Evolutionary conservation across 1,140 invertebrate genomes (phyloP), one percentile per base, ranked within the genome.

Genomic region (Pseudomyrmex pallidus): DNA sequence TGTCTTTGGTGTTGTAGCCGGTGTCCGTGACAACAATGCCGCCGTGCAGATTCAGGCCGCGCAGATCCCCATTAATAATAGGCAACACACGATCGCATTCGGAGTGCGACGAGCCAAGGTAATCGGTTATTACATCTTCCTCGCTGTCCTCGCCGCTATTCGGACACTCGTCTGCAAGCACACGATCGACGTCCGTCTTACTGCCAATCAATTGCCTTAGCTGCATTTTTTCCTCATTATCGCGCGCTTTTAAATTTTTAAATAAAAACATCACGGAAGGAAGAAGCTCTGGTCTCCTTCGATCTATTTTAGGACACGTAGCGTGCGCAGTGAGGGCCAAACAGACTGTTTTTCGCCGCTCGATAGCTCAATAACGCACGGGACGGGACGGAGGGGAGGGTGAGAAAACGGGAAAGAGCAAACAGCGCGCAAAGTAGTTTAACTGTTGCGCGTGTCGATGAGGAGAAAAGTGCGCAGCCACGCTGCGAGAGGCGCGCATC

Each of bases 91-190:
- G 90, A 76, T 90, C 90, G 85, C 89, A 92, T 22, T 92, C 90
- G n/a, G 91, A 85, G 74, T 92, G 90, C 67, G 92, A 90, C 48
- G 93, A 93, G 82, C 92, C 87, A 64, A 95, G 87, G 83, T 96
- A 96, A 91, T 96, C 96, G 17, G 96, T 96, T 90, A 96, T 95
- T 93, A 96, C 95, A 94, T 96, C 96, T 88, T 96, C 96, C 90
- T 96, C 96, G 87, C 96, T 96, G 70, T 96, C 96, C 59, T 95
- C 95, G 35, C 95, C 95, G 86, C 95, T 96, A 64, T 95, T 95
- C 77, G 95, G 93, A 92, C 95, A 95, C 87, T 95, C 95, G 92
- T 95, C 95, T 95, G 90, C 8, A 93, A 91, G 87, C 63, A 84
- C 44, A 73, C 12, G 12, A 48, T 48, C n/a, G 20, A 22, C 20